Evolutionary conservation across 2,888 invertebrate species (phyloP), one percentile per base, ranked within the genome.

Genomic region (Linhomoeus sp.): DNA sequence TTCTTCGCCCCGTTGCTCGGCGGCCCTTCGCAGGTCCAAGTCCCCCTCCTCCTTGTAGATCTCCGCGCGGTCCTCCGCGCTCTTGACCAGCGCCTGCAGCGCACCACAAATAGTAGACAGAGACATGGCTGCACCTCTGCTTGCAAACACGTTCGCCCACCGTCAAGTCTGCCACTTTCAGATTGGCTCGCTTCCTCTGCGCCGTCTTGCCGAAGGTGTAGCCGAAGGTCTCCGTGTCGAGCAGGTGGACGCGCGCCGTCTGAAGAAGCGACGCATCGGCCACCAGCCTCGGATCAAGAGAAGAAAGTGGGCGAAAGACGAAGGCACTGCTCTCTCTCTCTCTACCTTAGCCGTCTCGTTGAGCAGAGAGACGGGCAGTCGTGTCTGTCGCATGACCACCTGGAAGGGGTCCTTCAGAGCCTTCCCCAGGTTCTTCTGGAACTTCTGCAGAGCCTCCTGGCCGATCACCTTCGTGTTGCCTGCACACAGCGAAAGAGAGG

Each of bases 341-440:
- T 17, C 36, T 52, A 70, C 71, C 62, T 73, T 74, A 9, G 70
- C 67, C 45, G 78, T 81, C 67, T 94, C 92, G 67, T 90, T 86
- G 1, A 99, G 73, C 45, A 99, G 71, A 1, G 90, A 85, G 24
- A 94, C 78, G 0, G 97, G 97, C 49, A 97, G 71, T 59, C 81
- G 82, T 0, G 97, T 87, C 20, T 90, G 86, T 67, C 80, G 84
- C 86, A 99, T 87, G 9, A 99, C 77, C 20, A 99, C 83, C 71
- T 92, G 84, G 65, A 92, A 99, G 0, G 97, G 94, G 70, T 94
- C 88, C 62, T 80, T 86, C 46, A 87, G 75, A 29, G 82, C 92
- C 59, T 83, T 82, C 20, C 87, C 88, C 64, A 99, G 77, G 69
- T 92, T 92, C 39, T 82, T 82, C 71, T 97, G 73, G 59, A 76